Evolutionary conservation across 1,140 invertebrate genomes (phyloP).

Genomic region (Heliconius eleuchia): DNA sequence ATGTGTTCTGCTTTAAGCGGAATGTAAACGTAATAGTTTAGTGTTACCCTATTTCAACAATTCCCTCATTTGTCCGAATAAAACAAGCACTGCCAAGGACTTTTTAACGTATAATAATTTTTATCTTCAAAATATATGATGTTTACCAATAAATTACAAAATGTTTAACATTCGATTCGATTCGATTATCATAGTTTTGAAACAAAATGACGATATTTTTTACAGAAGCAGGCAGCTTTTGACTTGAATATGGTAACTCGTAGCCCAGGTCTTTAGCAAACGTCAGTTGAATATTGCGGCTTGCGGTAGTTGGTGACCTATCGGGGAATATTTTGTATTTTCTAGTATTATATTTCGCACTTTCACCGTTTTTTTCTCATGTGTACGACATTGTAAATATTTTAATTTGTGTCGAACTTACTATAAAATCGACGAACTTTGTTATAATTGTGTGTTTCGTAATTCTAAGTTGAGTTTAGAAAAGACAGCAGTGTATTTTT

Average conservation of each 20-base stretch:
- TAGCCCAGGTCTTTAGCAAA: slow-evolving; percentile 32
- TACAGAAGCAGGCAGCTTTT: slow-evolving; percentile 7
- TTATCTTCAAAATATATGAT: not conserved
- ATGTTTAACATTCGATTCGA: no score
- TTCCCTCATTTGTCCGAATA: not conserved
- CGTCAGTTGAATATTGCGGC: slow-evolving; percentile 65
- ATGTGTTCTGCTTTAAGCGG: not conserved
- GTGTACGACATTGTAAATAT: slow-evolving; percentile 15
- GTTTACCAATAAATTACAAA: no score
- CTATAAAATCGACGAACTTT: not conserved
- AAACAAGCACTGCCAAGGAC: not conserved
- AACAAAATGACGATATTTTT: not conserved
- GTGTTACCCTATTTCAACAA: not conserved
- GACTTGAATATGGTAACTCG: slow-evolving; percentile 12
- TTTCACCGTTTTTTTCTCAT: slow-evolving; percentile 53
- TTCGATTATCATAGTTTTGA: not conserved
- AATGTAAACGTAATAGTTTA: not conserved
- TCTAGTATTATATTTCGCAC: slow-evolving; percentile 52
- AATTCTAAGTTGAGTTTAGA: slow-evolving; percentile 20
- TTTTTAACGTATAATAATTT: not conserved
- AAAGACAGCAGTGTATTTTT: slow-evolving; percentile 54
- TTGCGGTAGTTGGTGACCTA: slow-evolving; percentile 51
- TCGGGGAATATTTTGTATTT: slow-evolving; percentile 42
- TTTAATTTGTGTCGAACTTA: slow-evolving; percentile 8
- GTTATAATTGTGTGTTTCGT: not conserved